These are phyloP conservation scores for Leuciscus waleckii DNA, from an alignment of 2,797 vertebrate species.

Conservation along the genomic window DNA sequence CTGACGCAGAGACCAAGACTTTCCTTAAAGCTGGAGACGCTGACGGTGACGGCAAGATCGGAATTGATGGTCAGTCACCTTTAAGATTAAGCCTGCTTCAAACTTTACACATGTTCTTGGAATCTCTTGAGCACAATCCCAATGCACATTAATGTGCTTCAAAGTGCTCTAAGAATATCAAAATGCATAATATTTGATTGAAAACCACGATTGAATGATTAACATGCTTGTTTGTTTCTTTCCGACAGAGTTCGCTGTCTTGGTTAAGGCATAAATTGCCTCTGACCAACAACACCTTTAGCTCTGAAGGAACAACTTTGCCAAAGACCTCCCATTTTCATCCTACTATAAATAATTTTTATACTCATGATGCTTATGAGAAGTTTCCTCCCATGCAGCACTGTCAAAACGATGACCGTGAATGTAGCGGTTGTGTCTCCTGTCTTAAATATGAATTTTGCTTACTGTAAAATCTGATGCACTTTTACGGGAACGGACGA, in stretches of 20 bases:
- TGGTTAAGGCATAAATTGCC: constrained; percentile 78
- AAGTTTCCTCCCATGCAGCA: constrained; percentile 79
- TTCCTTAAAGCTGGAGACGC: constrained; percentile 82
- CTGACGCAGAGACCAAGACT: constrained; percentile 75
- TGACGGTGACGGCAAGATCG: constrained; percentile 85
- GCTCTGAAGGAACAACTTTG: constrained; percentile 81
- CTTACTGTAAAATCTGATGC: constrained; percentile 85
- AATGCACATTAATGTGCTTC: background rate
- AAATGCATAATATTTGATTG: background rate
- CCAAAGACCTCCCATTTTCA: constrained; percentile 78
- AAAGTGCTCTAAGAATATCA: background rate
- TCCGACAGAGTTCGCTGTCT: constrained; percentile 74
- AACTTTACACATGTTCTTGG: background rate
- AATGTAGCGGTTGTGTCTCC: constrained; percentile 83
- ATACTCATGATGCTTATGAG: constrained; percentile 80
- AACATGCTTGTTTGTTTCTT: background rate
- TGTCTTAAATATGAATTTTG: constrained; percentile 87
- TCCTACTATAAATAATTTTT: constrained; percentile 83
- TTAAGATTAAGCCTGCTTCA: background rate
- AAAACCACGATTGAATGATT: background rate
- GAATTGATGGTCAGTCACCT: constrained; percentile 74
- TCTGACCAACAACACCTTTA: constrained; percentile 79
- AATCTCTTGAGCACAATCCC: background rate
- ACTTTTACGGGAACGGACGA: constrained; percentile 82
- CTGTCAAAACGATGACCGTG: constrained; percentile 81